Evolutionary conservation across 1,140 invertebrate genomes (phyloP), one percentile per base, ranked within the genome.

Genomic region (Whitmania pigra): DNA sequence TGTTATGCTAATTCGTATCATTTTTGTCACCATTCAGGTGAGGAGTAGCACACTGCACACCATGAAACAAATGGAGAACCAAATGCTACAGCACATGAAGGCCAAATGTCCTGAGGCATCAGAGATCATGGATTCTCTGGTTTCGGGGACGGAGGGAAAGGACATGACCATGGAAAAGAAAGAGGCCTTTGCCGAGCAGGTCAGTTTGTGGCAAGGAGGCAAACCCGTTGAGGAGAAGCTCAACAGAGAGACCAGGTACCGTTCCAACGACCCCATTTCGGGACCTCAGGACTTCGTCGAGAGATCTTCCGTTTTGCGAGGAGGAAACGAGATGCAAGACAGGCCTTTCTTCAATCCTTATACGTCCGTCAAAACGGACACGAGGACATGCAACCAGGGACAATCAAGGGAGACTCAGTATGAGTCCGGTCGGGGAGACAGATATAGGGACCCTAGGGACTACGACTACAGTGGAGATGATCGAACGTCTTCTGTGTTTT

Each of bases 181-280:
- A 20, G 57, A 63, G 57, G 57, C 57, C 11, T 63, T 63, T 63
- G 57, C 57, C 9, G 57, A 63, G 29, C 57, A 63, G 57, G 57
- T 63, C 22, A 63, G 57, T 17, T 20, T 63, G 20, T 63, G 57
- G 57, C 57, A 63, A 20, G 57, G 57, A 25, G 57, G 57, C 11
- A 63, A n/a, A 20, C 57, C 57, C 11, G 11, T 63, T 6, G 57
- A 63, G 29, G 57, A 63, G 57, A 63, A 63, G 15, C 29, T 63
- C 22, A 31, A 25, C 29, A 22, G 29, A 15, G 57, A 63, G 29
- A 63, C 57, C 57, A 63, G 57, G 29, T 63, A 63, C 20, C 22
- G 29, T 25, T 63, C 57, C 18, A 63, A 63, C 57, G 57, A 63
- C 22, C 57, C 57, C 6, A 63, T 63, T 7, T 63, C 57, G 2